Evolutionary conservation across 2,113 vertebrate genomes (phyloP).

Genomic region (Crotalus helleri): DNA sequence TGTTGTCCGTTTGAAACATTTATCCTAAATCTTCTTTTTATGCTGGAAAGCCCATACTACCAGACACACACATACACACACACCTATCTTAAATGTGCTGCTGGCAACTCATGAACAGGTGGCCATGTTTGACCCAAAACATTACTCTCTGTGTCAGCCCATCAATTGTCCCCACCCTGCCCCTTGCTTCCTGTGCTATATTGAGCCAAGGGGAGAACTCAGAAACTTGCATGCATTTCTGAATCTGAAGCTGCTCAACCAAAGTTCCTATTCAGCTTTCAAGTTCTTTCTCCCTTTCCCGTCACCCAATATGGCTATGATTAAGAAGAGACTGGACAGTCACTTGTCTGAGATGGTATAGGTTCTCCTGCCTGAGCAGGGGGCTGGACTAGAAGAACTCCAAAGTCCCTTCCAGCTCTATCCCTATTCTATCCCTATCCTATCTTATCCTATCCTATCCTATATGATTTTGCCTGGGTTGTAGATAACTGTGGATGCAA

Average conservation of each 20-base stretch:
- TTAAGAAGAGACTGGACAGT: too few relatives aligned
- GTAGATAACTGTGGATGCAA: not conserved
- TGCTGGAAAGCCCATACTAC: not conserved
- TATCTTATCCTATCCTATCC: not conserved
- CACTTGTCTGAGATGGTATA: too few relatives aligned
- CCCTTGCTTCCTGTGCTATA: not conserved
- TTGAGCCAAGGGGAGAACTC: not conserved
- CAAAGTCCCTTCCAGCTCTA: too few relatives aligned
- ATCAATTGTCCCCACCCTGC: not conserved
- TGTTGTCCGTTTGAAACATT: not conserved
- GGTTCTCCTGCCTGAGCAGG: too few relatives aligned
- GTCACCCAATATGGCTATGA: not conserved
- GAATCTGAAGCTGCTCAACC: not conserved
- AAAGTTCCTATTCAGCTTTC: not conserved
- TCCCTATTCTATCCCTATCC: too few relatives aligned
- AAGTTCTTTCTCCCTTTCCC: not conserved
- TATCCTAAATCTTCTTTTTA: not conserved
- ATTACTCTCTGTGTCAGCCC: not conserved
- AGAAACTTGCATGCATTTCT: not conserved
- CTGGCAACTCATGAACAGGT: not conserved
- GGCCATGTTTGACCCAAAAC: not conserved
- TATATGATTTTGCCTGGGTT: not conserved
- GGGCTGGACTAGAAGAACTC: too few relatives aligned
- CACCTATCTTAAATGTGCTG: not conserved
- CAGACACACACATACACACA: too few relatives aligned